Evolutionary conservation across 1,140 invertebrate species (phyloP).

Genomic region (Eueides isabella): DNA sequence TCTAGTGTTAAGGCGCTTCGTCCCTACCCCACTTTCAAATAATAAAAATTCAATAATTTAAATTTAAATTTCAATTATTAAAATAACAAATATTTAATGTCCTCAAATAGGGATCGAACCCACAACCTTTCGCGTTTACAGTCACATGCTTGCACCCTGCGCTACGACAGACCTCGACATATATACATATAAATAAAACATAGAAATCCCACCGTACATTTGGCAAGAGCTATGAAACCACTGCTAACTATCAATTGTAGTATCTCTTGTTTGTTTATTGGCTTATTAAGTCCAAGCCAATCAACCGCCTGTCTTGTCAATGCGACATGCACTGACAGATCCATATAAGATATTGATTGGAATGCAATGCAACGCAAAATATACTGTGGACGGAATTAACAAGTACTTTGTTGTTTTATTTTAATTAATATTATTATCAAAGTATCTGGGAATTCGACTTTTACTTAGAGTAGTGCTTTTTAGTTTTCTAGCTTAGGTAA

Average conservation of each 20-base stretch:
- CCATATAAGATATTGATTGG: constrained; percentile 19
- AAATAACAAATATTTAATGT: too few relatives aligned
- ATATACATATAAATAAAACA: not conserved
- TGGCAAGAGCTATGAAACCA: not conserved
- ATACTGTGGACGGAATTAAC: not conserved
- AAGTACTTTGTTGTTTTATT: not conserved
- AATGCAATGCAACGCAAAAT: constrained; percentile 14
- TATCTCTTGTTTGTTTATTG: constrained; percentile 1
- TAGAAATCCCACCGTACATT: not conserved
- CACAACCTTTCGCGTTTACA: too few relatives aligned
- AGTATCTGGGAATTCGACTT: too few relatives aligned
- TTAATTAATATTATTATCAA: not conserved
- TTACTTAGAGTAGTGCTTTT: too few relatives aligned
- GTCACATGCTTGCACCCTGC: too few relatives aligned
- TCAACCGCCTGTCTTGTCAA: constrained; percentile 23
- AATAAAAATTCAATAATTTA: too few relatives aligned
- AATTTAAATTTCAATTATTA: too few relatives aligned
- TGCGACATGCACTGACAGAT: constrained; percentile 21
- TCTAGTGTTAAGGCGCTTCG: too few relatives aligned
- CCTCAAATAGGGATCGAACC: too few relatives aligned
- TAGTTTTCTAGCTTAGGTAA: too few relatives aligned
- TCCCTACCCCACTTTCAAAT: too few relatives aligned
- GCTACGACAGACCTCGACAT: too few relatives aligned
- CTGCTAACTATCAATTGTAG: constrained; percentile 1
- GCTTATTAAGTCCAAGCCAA: constrained; percentile 17